A percentile compares a stretch with the other conserved stretches of the same genome.
These are phyloP conservation scores for Pogonomyrmex barbatus DNA, from an alignment of 1,140 invertebrate species.

Conservation along the genomic window DNA sequence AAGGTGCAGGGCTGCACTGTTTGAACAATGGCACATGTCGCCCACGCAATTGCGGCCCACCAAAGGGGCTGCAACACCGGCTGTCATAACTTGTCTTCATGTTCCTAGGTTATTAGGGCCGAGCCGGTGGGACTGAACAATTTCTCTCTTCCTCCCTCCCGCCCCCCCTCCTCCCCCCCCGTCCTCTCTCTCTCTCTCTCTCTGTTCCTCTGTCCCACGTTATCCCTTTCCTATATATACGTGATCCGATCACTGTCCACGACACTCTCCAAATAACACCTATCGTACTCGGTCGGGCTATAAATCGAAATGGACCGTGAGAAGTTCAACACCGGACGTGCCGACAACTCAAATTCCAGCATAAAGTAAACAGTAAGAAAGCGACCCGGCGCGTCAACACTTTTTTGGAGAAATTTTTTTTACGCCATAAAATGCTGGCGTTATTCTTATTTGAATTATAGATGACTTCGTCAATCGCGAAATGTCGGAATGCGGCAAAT, in stretches of 20 bases:
- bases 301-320: slow-evolving; percentile 48
- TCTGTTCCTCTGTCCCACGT: not conserved
- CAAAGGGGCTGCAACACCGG: slow-evolving; percentile 71
- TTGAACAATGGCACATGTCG: slow-evolving; percentile 77
- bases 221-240: not conserved
- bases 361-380: slow-evolving; percentile 40
- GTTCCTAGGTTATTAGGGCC: slow-evolving; percentile 77
- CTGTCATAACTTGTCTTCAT: slow-evolving; percentile 77
- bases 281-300: not conserved
- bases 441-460: not conserved
- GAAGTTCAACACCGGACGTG: slow-evolving; percentile 22
- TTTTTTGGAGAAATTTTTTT: slow-evolving; percentile 23
- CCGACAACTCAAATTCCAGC: slow-evolving; percentile 21
- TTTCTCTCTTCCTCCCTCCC: slow-evolving; percentile 52
- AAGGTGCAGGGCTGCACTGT: slow-evolving; percentile 61
- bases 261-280: not conserved
- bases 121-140: slow-evolving; percentile 71
- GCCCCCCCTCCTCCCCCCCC: not conserved
- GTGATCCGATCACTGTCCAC: not conserved
- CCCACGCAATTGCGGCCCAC: slow-evolving; percentile 62
- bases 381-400: not conserved
- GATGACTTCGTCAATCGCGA: not conserved
- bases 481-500: not conserved
- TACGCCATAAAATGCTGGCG: not conserved
- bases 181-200: not conserved